Evolutionary conservation across 2,888 invertebrate species (phyloP).

Genomic region (Rhynchonema sp.): DNA sequence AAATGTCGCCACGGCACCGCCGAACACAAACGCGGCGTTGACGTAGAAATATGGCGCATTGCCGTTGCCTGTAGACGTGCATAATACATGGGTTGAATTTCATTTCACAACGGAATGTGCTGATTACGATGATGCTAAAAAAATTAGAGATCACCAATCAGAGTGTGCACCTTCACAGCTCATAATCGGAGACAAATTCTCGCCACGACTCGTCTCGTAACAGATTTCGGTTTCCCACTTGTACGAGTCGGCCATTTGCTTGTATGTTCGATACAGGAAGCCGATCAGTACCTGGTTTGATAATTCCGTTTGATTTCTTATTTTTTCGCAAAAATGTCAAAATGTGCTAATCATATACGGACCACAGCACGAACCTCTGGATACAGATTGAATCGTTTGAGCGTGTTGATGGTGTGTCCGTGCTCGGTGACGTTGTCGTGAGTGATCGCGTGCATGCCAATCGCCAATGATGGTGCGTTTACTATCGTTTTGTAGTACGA

Average conservation of each 20-base stretch:
- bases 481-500: slow-evolving; percentile 65
- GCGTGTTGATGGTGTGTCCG: slow-evolving; percentile 56
- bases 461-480: slow-evolving; percentile 42
- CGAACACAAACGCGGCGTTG: slow-evolving; percentile 51
- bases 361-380: slow-evolving; percentile 47
- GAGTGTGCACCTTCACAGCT: slow-evolving; percentile 48
- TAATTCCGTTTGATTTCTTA: too few relatives aligned
- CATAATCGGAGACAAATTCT: slow-evolving; percentile 41
- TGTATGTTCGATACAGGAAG: slow-evolving; percentile 37
- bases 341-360: too few relatives aligned
- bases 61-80: slow-evolving; percentile 38
- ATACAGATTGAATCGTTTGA: slow-evolving; percentile 59
- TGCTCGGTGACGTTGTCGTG: slow-evolving; percentile 58
- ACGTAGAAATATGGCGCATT: slow-evolving; percentile 64
- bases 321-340: too few relatives aligned
- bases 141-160: not conserved
- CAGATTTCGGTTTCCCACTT: slow-evolving; percentile 34
- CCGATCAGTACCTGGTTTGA: slow-evolving; percentile 37
- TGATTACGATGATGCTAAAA: slow-evolving; percentile 2
- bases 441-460: slow-evolving; percentile 43
- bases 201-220: slow-evolving; percentile 44
- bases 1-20: slow-evolving; percentile 48
- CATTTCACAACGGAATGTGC: too few relatives aligned
- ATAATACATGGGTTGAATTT: too few relatives aligned
- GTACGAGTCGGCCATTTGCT: slow-evolving; percentile 28